phyloP scores from a whole-genome alignment of 2,113 vertebrate genomes.

The Lepus europaeus region DNA sequence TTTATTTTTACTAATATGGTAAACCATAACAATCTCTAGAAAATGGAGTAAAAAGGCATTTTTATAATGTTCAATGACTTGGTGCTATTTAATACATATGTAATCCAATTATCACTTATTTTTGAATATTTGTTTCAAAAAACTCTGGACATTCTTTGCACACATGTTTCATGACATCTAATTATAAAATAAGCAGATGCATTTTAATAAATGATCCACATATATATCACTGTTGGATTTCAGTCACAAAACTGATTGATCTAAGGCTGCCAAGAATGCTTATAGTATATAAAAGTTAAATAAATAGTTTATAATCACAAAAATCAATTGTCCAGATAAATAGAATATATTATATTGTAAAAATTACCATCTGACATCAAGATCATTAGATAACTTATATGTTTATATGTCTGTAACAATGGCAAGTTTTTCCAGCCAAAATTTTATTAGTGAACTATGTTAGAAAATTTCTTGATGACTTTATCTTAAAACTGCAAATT shows the following conservation, averaged over 20 bases:
- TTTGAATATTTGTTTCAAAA: slow-evolving; percentile 35
- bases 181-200: slow-evolving; percentile 55
- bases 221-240: slow-evolving; percentile 26
- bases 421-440: slow-evolving; percentile 33
- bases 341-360: slow-evolving; percentile 41
- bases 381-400: slow-evolving; percentile 56
- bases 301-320: slow-evolving; percentile 74
- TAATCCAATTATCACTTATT: slow-evolving; percentile 44
- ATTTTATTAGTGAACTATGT: not conserved
- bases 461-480: not conserved
- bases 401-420: slow-evolving; percentile 33
- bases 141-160: not conserved
- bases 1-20: not conserved
- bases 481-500: slow-evolving; percentile 38
- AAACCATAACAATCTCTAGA: not conserved
- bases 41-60: not conserved
- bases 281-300: slow-evolving; percentile 71
- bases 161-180: slow-evolving; percentile 66
- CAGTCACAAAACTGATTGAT: slow-evolving; percentile 63
- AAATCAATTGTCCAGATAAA: slow-evolving; percentile 72
- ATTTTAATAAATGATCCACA: slow-evolving; percentile 69
- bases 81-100: not conserved
- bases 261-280: slow-evolving; percentile 59
- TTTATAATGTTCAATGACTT: slow-evolving; percentile 1
- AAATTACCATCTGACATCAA: slow-evolving; percentile 55